Evolutionary conservation across 1,140 invertebrate genomes (phyloP).

Genomic region (Drosophila subobscura): DNA sequence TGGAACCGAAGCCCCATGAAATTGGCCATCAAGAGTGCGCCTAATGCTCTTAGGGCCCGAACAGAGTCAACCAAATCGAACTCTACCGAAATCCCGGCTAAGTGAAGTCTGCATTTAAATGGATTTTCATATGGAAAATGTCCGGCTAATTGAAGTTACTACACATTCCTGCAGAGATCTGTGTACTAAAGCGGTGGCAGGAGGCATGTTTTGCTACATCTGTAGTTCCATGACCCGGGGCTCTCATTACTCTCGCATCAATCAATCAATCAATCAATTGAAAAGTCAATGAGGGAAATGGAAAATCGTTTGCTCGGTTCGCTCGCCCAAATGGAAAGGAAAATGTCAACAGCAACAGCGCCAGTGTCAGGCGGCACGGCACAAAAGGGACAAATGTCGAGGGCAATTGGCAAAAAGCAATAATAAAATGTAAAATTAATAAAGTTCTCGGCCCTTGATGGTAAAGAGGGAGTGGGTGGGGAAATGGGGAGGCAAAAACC

Average conservation of each 20-base stretch:
- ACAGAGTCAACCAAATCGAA: too few relatives aligned
- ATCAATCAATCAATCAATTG: conserved; percentile 24
- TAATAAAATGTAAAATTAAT: conserved; percentile 52
- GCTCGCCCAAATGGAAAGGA: not conserved
- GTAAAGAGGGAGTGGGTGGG: too few relatives aligned
- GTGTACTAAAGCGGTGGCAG: too few relatives aligned
- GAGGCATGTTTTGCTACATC: not conserved
- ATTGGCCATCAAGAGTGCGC: conserved; percentile 50
- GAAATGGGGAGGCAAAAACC: not conserved
- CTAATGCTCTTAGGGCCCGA: conserved; percentile 23
- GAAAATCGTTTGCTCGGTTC: not conserved
- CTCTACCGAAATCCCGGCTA: conserved; percentile 6
- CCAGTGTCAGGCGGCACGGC: too few relatives aligned
- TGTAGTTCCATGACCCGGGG: not conserved
- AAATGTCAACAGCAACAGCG: conserved; percentile 5
- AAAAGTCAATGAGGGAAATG: conserved; percentile 8
- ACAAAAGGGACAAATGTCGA: not conserved
- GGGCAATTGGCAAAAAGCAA: conserved; percentile 11
- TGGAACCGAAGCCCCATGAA: conserved; percentile 62
- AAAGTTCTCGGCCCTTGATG: conserved; percentile 16
- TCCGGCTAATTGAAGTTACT: conserved; percentile 34
- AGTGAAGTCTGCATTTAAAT: conserved; percentile 15
- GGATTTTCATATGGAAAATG: conserved; percentile 18
- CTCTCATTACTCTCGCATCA: conserved; percentile 33
- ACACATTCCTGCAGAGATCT: not conserved